Evolutionary conservation across 2,888 invertebrate genomes (phyloP), one percentile per base, ranked within the genome.

Genomic region (Ochropacha duplaris): DNA sequence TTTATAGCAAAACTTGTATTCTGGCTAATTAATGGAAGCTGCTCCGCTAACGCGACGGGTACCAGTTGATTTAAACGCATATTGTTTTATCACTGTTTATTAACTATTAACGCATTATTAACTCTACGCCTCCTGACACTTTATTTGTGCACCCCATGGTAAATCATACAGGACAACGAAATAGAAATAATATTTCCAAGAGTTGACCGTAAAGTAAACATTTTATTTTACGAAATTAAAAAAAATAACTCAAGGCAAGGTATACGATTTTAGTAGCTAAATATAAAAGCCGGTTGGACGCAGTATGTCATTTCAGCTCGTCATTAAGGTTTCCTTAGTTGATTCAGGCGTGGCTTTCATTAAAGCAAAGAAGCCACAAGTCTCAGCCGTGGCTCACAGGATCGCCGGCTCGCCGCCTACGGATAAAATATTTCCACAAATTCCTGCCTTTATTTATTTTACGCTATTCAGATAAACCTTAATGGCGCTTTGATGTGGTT

Each of bases 1-100:
- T 92, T 92, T 92, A 92, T 91, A 86, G 91, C 90, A 77, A 87
- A 92, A 92, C 91, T 92, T 91, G 83, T 86, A 83, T 90, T 88
- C 84, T 77, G 80, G 75, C 88, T 91, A 91, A 92, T 92, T 91
- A 92, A 91, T 90, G 88, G 85, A 86, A 88, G 86, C 85, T 81
- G 85, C 80, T 86, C 78, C 78, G 76, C 81, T 80, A 83, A 85
- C 79, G 81, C 82, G 79, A 79, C 74, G 76, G 76, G 68, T 79
- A 80, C 79, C 85, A 79, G 78, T 79, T 85, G 81, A 88, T 88
- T 86, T 88, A 82, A 83, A 78, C 69, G 68, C 79, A 76, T 84
- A 82, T 84, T 88, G 81, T 85, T 86, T 84, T 82, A 81, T 80
- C 74, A 79, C 71, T 74, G 71, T 76, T 77, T 72, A 71, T 74